A percentile compares a stretch with the other conserved stretches of the same genome.
phyloP scores from a whole-genome alignment of 2,888 invertebrate species.

The Drosophila formosana region DNA sequence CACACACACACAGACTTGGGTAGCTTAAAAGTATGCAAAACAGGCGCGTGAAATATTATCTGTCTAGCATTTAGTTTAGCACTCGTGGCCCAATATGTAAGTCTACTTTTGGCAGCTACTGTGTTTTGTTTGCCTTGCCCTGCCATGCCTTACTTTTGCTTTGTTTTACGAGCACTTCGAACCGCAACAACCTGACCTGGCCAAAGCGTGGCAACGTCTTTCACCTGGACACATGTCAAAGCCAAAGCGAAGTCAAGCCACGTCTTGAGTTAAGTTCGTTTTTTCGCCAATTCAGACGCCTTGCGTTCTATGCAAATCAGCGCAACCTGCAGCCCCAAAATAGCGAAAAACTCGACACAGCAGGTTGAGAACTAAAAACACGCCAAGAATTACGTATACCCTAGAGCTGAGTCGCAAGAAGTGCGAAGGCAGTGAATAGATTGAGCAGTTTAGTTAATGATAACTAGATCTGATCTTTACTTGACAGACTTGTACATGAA shows the following conservation, averaged over 20 bases:
- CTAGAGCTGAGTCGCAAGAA: slow-evolving; percentile 1
- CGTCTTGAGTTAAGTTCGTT: slow-evolving; percentile 37
- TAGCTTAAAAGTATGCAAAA: slow-evolving; percentile 71
- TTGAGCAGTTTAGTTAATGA: slow-evolving; percentile 2
- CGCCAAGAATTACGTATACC: slow-evolving; percentile 40
- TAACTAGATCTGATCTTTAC: background rate
- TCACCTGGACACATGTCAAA: slow-evolving; percentile 70
- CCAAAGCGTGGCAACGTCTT: slow-evolving; percentile 46
- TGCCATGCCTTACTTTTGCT: slow-evolving; percentile 1
- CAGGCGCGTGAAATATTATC: slow-evolving; percentile 80
- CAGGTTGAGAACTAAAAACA: slow-evolving; percentile 17
- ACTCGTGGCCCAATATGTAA: slow-evolving; percentile 22
- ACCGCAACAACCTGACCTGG: slow-evolving; percentile 25
- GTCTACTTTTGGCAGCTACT: slow-evolving; percentile 48
- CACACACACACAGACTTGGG: slow-evolving; percentile 17
- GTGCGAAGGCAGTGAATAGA: background rate
- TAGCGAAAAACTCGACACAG: slow-evolving; percentile 39
- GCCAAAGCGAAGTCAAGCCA: slow-evolving; percentile 36
- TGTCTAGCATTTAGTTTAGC: slow-evolving; percentile 63
- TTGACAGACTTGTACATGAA: background rate
- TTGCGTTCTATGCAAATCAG: slow-evolving; percentile 66
- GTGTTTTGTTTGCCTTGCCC: slow-evolving; percentile 16
- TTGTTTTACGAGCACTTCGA: slow-evolving; percentile 34
- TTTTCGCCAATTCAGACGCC: slow-evolving; percentile 35
- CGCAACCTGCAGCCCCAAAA: slow-evolving; percentile 54